Conservation (phyloP, 2,113 vertebrate species). For the Strix uralensis region DNA sequence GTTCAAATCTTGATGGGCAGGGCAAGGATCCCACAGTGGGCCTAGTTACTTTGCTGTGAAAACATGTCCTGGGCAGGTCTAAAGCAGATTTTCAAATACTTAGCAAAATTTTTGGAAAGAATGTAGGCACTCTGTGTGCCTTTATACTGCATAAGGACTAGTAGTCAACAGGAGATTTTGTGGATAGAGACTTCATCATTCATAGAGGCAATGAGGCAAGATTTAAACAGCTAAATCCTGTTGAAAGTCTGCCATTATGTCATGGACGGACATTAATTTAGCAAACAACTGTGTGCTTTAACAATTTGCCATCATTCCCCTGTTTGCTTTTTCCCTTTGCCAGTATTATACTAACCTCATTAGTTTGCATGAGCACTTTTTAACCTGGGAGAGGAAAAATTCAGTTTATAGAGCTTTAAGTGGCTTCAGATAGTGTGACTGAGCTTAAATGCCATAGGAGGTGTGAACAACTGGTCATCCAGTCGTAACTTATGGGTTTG, state of each 20-base stretch:
- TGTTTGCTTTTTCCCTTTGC: neutral
- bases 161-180: neutral
- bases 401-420: neutral
- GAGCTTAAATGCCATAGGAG: neutral
- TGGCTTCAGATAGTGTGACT: neutral
- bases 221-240: neutral
- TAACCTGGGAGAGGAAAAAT: neutral
- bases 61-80: neutral
- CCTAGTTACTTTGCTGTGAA: neutral
- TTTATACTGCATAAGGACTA: neutral
- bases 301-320: neutral
- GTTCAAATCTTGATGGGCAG: neutral
- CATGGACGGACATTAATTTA: neutral
- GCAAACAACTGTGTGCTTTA: neutral
- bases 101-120: neutral
- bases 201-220: neutral
- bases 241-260: neutral
- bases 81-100: neutral
- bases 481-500: neutral
- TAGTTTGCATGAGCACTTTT: neutral
- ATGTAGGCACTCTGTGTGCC: fast-evolving
- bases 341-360: neutral
- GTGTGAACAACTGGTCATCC: neutral
- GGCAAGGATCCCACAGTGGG: neutral
- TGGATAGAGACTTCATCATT: neutral